Base-by-base conservation (phyloP, 2,113 vertebrate genomes). In the Psephotus haematonotus region DNA sequence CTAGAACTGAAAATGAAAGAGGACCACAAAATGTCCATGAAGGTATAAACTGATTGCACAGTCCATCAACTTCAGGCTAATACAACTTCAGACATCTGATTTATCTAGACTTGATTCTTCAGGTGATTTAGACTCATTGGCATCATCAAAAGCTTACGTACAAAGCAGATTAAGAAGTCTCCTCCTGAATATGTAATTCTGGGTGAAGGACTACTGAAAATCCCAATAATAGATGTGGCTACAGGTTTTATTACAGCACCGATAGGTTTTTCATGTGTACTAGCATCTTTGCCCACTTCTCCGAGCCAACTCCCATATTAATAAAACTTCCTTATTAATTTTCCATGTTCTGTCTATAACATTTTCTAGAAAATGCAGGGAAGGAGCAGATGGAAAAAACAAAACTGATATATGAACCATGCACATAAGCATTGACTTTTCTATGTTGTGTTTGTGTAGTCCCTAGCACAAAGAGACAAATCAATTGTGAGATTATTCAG, bases 211-310 rank as follows among this genome's bases (percentile, higher is more conserved):
- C 74, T 91, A 28, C 1, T 64, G 43, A 24, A 78, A 93, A 81
- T 68, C 43, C 77, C 77, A 82, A 72, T 52, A 95, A 92, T 52
- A 93, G 69, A 87, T 44, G 29, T 52, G 69, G 41, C 55, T 89
- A 78, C 29, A 84, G 50, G 79, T 75, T 88, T 92, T 83, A 95
- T 91, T 91, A 91, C 63, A 82, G 88, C 76, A 92, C 5, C 70
- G 70, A 88, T 95, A 82, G 0, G 27, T 86, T 92, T 92, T 92
- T 75, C 89, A 92, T 92, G 55, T 89, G 72, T 74, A 62, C 37
- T 86, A 86, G 27, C 60, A 93, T 88, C 77, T 70, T 75, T 84
- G 39, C 17, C 80, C 53, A 59, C 22, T 83, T 59, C 18, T 49
- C 31, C 77, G 39, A 90, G 72, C 77, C 94, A 96, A 70, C 29